Evolutionary conservation across 2,888 invertebrate species (phyloP), one percentile per base, ranked within the genome.

Genomic region (Campopleginae sp.): DNA sequence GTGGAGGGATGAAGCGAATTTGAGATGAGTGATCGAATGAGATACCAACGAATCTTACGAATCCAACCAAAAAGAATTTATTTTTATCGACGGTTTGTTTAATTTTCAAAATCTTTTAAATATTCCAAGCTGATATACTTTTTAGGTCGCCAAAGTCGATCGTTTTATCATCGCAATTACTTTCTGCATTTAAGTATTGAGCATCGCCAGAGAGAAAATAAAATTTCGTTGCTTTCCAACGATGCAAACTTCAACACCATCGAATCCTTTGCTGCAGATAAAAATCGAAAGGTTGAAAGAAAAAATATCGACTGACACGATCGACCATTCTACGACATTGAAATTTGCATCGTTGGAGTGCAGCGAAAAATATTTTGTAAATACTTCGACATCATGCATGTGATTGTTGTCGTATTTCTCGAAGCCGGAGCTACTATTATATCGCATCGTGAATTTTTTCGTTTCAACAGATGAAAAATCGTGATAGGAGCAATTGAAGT

Each of bases 401-500:
- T 3, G 1, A 58, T 58, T 58, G 5, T 58, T 23, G 14, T 58
- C 14, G 27, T 58, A 27, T 27, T 27, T 27, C 3, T 27, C 14
- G 27, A 27, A 58, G 5, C 14, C 14, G 5, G 27, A 58, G 27
- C 27, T 0, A 14, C 14, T 0, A 27, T 58, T 58, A 58, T 58
- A 58, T 27, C 27, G 1, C 58, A 14, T 2, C 6, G 27, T 27
- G 5, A 27, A 27, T 10, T 58, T 0, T 19, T 8, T 38, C 10
- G 10, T 38, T 38, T 51, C 8, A 51, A 2, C 51, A 48, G 0
- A 4, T 27, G 46, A 17, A 48, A 46, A 42, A 42, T 19, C 42
- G 17, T 71, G 51, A 38, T 19, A 33, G n/a, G 48, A 23, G 71
- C 61, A 66, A 72, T 76, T 72, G 61, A 72, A 72, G 12, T 58